Conservation (phyloP, 2,797 vertebrate species). For the Parotocinclus haroldoi region DNA sequence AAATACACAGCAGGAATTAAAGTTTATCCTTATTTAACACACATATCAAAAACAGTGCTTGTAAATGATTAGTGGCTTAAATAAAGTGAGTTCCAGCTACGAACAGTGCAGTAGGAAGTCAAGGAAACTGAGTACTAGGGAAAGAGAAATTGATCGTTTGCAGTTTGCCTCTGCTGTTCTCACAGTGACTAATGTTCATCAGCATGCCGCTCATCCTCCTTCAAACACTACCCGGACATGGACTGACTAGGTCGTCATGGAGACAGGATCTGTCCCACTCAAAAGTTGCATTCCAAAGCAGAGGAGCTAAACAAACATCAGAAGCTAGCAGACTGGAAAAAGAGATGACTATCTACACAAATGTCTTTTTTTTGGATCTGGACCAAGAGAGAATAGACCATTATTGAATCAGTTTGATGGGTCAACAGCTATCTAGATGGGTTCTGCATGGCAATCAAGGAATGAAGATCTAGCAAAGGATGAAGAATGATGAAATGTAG, state of each 20-base stretch:
- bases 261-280: slow-evolving; percentile 55
- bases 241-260: slow-evolving; percentile 55
- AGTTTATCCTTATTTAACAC: no score
- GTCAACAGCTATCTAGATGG: slow-evolving; percentile 38
- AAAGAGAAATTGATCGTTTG: background rate
- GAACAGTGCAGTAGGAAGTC: no score
- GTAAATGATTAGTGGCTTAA: no score
- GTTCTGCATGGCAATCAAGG: slow-evolving; percentile 3
- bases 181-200: slow-evolving; percentile 47
- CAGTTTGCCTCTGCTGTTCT: slow-evolving; percentile 25
- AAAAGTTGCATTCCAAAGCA: slow-evolving; percentile 68
- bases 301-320: slow-evolving; percentile 68
- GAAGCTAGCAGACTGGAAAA: slow-evolving; percentile 76
- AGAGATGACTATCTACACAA: slow-evolving; percentile 71
- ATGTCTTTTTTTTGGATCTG: slow-evolving; percentile 56
- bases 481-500: no score
- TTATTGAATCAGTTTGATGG: slow-evolving; percentile 44
- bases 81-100: no score
- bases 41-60: no score
- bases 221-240: no score
- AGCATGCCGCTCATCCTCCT: slow-evolving; percentile 40
- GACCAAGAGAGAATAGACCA: slow-evolving; percentile 57
- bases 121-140: background rate
- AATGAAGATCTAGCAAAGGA: no score
- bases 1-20: no score